phyloP scores from a whole-genome alignment of 2,888 invertebrate genomes.

The Euspilapteryx auroguttella region DNA sequence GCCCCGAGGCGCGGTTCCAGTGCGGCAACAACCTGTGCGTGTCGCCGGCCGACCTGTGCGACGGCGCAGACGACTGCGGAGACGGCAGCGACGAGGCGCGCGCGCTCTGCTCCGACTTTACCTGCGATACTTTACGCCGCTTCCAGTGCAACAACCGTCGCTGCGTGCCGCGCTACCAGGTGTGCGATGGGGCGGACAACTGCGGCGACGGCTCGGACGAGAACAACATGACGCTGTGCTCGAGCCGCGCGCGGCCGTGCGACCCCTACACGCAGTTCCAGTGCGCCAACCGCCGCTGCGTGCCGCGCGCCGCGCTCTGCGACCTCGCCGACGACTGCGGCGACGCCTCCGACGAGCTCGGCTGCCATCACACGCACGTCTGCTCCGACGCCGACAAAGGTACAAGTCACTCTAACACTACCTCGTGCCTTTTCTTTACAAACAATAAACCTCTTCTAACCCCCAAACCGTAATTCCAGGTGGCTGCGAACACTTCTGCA shows the following conservation, averaged over 20 bases:
- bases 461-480: slow-evolving; percentile 67
- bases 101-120: slow-evolving; percentile 79
- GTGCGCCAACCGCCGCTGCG: slow-evolving; percentile 86
- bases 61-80: slow-evolving; percentile 91
- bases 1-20: slow-evolving; percentile 86
- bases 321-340: slow-evolving; percentile 91
- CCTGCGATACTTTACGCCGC: slow-evolving; percentile 79
- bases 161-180: slow-evolving; percentile 81
- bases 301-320: slow-evolving; percentile 77
- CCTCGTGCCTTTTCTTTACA: too few relatives aligned
- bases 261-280: slow-evolving; percentile 79
- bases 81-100: slow-evolving; percentile 88
- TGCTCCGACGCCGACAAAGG: slow-evolving; percentile 50
- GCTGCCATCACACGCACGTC: slow-evolving; percentile 75
- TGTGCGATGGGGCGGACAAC: slow-evolving; percentile 91
- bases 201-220: slow-evolving; percentile 96
- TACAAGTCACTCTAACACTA: slow-evolving; percentile 10
- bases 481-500: slow-evolving; percentile 91
- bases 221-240: slow-evolving; percentile 90
- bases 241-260: slow-evolving; percentile 74
- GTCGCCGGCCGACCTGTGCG: slow-evolving; percentile 85
- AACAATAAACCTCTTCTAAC: too few relatives aligned
- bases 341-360: slow-evolving; percentile 86
- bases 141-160: slow-evolving; percentile 91
- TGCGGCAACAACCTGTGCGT: slow-evolving; percentile 93